Evolutionary conservation across 1,140 invertebrate species (phyloP), one percentile per base, ranked within the genome.

Genomic region (Trachymyrmex septentrionalis): DNA sequence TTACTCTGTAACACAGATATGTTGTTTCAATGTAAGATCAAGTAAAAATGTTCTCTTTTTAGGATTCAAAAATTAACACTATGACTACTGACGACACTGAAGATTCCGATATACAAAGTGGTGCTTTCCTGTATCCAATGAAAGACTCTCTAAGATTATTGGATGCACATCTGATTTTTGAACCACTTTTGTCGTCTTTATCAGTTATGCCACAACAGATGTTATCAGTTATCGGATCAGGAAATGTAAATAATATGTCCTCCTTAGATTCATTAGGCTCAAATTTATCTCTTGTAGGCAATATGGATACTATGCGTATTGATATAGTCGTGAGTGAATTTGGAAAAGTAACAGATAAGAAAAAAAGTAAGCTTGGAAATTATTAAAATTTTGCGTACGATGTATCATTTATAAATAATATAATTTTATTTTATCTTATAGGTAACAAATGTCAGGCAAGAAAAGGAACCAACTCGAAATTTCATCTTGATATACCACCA

Each of bases 121-220:
- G 96, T 0, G 95, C 96, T 82, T 96, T 95, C 95, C 95, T 97
- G 55, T 97, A 97, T 94, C 97, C 97, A 59, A 97, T 98, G 95
- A 97, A 98, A 93, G 97, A 98, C 91, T 98, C 98, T 0, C 96
- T 98, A 2, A 97, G 98, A 93, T 94, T 99, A 64, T 95, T 98
- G 75, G 98, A 99, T 95, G 98, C 98, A 21, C 98, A 99, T 96
- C 96, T 98, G n/a, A 98, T 99, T 87, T 99, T 99, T 94, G 97
- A 98, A 92, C 98, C 98, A 0, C 95, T 99, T 73, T 94, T 99
- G 10, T 97, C 97, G 0, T 97, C 97, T 57, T 95, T 99, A 9
- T 98, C 98, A 24, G 97, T 99, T 0, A 98, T 98, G 96, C 97
- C 98, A 1, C 97, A 98, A 92, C 98, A 98, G 95, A 97, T 98